These are phyloP conservation scores for Ochropleura leucogaster DNA, from an alignment of 2,888 invertebrate genomes.

Conservation along the genomic window DNA sequence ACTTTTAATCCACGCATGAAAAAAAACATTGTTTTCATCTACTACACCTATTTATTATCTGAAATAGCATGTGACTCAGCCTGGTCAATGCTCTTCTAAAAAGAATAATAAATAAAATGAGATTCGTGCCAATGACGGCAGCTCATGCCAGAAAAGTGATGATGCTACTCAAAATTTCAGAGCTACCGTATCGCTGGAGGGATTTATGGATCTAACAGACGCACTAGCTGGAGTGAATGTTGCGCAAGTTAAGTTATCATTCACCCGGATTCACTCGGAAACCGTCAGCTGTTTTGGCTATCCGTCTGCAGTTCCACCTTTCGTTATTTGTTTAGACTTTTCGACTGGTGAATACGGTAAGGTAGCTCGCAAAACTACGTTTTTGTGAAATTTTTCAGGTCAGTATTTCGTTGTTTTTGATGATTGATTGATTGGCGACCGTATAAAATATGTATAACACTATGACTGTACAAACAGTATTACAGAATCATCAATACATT, in stretches of 20 bases:
- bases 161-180: neutral
- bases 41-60: neutral
- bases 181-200: neutral
- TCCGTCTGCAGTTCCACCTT: neutral
- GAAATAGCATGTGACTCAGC: constrained; percentile 7
- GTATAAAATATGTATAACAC: neutral
- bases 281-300: neutral
- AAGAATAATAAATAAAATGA: constrained; percentile 10
- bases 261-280: neutral
- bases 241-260: neutral
- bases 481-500: neutral
- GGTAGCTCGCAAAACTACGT: neutral
- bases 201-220: neutral
- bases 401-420: neutral
- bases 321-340: neutral
- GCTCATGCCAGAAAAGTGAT: neutral
- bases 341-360: neutral
- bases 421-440: neutral
- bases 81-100: constrained; percentile 27
- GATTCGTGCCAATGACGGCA: constrained; percentile 17
- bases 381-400: neutral
- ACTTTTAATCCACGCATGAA: neutral
- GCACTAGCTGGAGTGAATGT: neutral
- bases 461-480: neutral
- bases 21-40: neutral